Base-by-base conservation (phyloP, 2,797 vertebrate genomes). In the Bradypodion ventrale region DNA sequence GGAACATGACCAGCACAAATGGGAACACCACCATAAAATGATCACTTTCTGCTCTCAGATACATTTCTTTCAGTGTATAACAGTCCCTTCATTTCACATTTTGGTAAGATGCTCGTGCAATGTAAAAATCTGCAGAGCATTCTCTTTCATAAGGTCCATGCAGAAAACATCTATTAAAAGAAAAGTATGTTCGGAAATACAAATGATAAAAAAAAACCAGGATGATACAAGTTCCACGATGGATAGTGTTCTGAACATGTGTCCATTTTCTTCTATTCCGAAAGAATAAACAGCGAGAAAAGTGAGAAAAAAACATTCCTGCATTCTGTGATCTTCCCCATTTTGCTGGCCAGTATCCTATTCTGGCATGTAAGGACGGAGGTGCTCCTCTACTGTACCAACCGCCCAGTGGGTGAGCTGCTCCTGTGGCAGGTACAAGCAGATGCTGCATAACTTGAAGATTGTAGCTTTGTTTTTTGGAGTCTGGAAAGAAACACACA, bases 371-470 rank as follows among this genome's bases (percentile, higher is more conserved):
- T 99, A 99, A 89, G 99, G 98, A 96, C 96, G 91, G 94, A 99
- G 98, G 96, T 99, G 98, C 95, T 99, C 98, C 97, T 99, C 99
- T 92, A 99, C 94, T 94, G 98, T 98, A 96, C 99, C 98, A 87
- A 98, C 97, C 90, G 98, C 98, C 98, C 99, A 99, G 96, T 98
- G 98, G 96, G 98, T 99, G 96, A 99, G 97, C 97, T 99, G 98
- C 94, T 99, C 98, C 96, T 99, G 98, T 91, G 98, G 98, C 96
- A 99, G 96, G 97, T 99, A 99, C 94, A 99, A 97, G 97, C 98
- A 99, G 95, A 99, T 97, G 97, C 98, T 99, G 98, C 98, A 99
- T 97, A 99, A 97, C 97, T 99, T 99, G 97, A 99, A 98, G 96
- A 99, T 97, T 94, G 98, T 98, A 95, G 98, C 97, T 98, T 99